Evolutionary conservation across 2,888 invertebrate genomes (phyloP).

Genomic region (Acrobasis suavella): DNA sequence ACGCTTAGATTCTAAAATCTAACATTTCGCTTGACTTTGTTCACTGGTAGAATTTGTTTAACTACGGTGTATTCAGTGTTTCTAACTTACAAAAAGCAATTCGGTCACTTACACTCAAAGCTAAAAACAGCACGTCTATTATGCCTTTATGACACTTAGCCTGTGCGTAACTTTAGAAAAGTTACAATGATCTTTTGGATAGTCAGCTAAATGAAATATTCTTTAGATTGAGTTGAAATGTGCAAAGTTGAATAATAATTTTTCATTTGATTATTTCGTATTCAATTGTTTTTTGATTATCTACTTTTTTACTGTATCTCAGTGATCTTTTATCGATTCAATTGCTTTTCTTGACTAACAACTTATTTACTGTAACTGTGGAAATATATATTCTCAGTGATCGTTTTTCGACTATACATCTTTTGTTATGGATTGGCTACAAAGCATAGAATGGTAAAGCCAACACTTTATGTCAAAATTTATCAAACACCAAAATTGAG

Average conservation of each 20-base stretch:
- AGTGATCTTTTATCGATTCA: neutral
- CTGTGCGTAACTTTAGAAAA: neutral
- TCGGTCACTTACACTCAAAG: neutral
- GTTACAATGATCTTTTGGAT: neutral
- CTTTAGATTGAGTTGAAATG: neutral
- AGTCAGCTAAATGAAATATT: neutral
- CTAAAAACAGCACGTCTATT: neutral
- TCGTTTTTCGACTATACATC: no score
- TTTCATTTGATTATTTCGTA: neutral
- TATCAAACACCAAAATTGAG: no score
- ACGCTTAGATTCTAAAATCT: no score
- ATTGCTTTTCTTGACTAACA: neutral
- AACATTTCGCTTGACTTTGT: no score
- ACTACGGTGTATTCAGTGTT: no score
- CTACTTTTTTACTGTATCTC: neutral
- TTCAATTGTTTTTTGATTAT: neutral
- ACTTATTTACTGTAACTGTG: neutral
- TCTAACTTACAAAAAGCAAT: no score
- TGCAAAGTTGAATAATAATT: neutral
- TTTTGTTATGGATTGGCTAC: no score
- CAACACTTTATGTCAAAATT: no score
- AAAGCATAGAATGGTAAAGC: no score
- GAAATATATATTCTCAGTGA: slow-evolving; percentile 4
- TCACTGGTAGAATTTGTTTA: no score
- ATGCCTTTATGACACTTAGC: neutral